Evolutionary conservation across 2,888 invertebrate genomes (phyloP), one percentile per base, ranked within the genome.

Genomic region (Taenaris catops): DNA sequence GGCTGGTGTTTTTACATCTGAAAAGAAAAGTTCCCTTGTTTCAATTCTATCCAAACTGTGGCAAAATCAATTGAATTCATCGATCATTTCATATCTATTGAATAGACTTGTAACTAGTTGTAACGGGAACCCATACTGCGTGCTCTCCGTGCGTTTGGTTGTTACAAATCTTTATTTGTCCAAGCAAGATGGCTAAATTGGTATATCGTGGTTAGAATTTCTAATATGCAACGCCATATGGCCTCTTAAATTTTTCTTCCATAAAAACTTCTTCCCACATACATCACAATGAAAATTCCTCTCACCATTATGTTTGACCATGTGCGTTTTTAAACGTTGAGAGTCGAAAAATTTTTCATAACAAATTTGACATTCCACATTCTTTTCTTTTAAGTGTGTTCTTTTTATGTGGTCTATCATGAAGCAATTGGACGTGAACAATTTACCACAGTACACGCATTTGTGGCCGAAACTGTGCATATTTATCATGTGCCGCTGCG

Each of bases 241-340:
- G 0, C 83, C 83, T 16, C 80, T 80, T 14, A 91, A 60, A 46
- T 89, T 88, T 25, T 89, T 89, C 51, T 88, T 88, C 55, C 89
- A 88, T 0, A 87, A 66, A 44, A 89, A 87, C 58, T 83, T 87
- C 48, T 87, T 88, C 0, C 86, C 83, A 45, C 90, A 91, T 14
- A 88, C 58, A 41, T 90, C 88, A 39, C 90, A 90, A 33, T 89
- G 80, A 38, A 86, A 88, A 8, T 78, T 76, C 2, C 79, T 73
- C 9, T 87, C 86, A 1, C 83, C 84, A 3, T 76, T 68, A 45
- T 89, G 89, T 25, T 73, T 75, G 3, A 78, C 69, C 63, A 83
- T 80, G 36, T 89, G 89, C 44, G 56, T 59, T 45, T 64, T 79
- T 18, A 81, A 42, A 2, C 71, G 58, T 8, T 60, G 59, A 0